Base-by-base conservation (phyloP, 2,113 vertebrate genomes). In the Mugil cephalus region DNA sequence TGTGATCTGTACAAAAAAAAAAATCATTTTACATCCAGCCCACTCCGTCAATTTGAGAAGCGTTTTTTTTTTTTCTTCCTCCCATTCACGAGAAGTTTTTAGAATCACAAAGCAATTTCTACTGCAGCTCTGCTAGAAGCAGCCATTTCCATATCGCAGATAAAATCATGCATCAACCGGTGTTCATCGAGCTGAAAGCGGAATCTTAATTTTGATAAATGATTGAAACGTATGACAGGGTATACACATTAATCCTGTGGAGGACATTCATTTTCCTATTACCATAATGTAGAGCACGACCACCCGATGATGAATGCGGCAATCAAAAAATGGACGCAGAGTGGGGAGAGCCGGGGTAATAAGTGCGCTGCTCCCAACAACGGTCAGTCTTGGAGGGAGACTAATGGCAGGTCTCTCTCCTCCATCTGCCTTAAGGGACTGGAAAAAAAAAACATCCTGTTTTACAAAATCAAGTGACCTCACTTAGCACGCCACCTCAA, bases 191-290 rank as follows among this genome's bases (percentile, higher is more conserved):
- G 80, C 82, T 84, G 80, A 83, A 87, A 80, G 75, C 76, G 18
- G 45, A 84, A 77, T 82, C 85, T 87, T 92, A 91, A 93, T 92
- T 89, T 88, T 90, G 93, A 93, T 91, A 90, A 93, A 93, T 91
- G 88, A 92, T 93, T 91, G 86, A 90, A 92, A 92, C 82, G 71
- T 92, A 90, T 87, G 91, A 92, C 90, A 91, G 86, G 86, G 86
- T 91, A 92, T 87, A 91, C 88, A 79, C 91, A 94, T 94, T 92
- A 92, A 92, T 93, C 91, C 91, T 86, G 82, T 62, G 73, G 89
- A 92, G 88, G 92, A 88, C 90, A 91, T 88, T 92, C 88, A 92
- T 94, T 93, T 92, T 91, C 90, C 86, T 88, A 93, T 93, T 93
- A 93, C 87, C 92, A 92, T 93, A 92, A 91, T 91, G 91, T 89